phyloP scores from a whole-genome alignment of 2,113 vertebrate species.

The Salvator merianae region DNA sequence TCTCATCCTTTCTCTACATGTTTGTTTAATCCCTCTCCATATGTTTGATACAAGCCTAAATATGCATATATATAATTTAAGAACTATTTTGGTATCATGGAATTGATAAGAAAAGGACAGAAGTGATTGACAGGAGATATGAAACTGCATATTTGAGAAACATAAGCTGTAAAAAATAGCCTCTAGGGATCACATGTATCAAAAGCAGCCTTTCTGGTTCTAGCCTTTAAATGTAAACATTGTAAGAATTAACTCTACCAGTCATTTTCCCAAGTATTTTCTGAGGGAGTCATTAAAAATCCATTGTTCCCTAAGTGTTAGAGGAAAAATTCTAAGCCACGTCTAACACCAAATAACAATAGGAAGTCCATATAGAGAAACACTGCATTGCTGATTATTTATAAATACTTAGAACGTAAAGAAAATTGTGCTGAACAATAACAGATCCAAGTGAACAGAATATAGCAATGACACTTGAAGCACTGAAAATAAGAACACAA shows the following conservation, averaged over 20 bases:
- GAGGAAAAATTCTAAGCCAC: neutral
- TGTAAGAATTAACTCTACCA: constrained; percentile 25
- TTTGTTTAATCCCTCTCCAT: neutral
- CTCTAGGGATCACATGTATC: constrained; percentile 31
- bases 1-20: neutral
- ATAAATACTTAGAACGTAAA: too few species aligned
- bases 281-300: constrained; percentile 33
- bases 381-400: too few species aligned
- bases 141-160: constrained; percentile 45
- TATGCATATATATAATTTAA: neutral
- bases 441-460: too few species aligned
- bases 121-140: constrained; percentile 51
- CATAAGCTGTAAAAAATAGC: constrained; percentile 26
- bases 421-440: too few species aligned
- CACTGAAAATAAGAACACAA: too few species aligned
- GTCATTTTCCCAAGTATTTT: constrained; percentile 48
- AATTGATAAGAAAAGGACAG: neutral
- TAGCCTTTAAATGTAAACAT: constrained; percentile 52
- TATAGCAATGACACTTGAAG: too few species aligned
- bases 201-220: constrained; percentile 51
- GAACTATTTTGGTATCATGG: neutral
- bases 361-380: neutral
- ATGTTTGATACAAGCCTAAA: accelerated
- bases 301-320: neutral
- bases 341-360: neutral